A percentile compares a stretch with the other conserved stretches of the same genome.
Conservation (phyloP, 2,888 invertebrate species). For the Elmis aenea region DNA sequence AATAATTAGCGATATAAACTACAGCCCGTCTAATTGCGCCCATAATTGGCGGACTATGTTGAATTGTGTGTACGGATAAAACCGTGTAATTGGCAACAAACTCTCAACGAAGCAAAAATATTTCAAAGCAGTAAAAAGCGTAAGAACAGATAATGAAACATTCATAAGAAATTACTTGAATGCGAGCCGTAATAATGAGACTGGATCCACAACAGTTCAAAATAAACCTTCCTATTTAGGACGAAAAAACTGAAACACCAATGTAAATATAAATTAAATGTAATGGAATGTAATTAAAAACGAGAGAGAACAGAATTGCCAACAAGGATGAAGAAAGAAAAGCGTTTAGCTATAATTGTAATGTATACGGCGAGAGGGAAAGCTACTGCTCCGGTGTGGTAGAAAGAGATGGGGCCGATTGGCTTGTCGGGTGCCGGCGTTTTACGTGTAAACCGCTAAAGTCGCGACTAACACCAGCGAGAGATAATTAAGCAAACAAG, state of each 20-base stretch:
- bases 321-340: conserved; percentile 19
- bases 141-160: conserved; percentile 27
- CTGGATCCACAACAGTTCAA: conserved; percentile 20
- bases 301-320: conserved; percentile 23
- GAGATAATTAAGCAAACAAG: conserved; percentile 33
- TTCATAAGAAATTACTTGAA: conserved; percentile 24
- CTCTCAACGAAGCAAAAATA: conserved; percentile 24
- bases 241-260: conserved; percentile 27
- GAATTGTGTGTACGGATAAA: conserved; percentile 26
- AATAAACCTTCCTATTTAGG: conserved; percentile 22
- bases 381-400: not conserved
- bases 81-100: conserved; percentile 27
- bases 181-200: conserved; percentile 24
- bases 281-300: conserved; percentile 36
- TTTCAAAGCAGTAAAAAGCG: conserved; percentile 24
- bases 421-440: conserved; percentile 26
- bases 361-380: conserved; percentile 17
- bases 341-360: conserved; percentile 24
- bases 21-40: conserved; percentile 30
- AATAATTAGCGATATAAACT: conserved; percentile 33
- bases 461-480: conserved; percentile 27
- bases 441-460: conserved; percentile 26
- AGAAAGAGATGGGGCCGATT: conserved; percentile 22
- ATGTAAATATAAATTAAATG: conserved; percentile 33
- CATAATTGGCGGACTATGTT: conserved; percentile 29